A percentile compares a stretch with the other conserved stretches of the same genome.
Conservation (phyloP, 2,797 vertebrate genomes). For the Tragopan temminckii region DNA sequence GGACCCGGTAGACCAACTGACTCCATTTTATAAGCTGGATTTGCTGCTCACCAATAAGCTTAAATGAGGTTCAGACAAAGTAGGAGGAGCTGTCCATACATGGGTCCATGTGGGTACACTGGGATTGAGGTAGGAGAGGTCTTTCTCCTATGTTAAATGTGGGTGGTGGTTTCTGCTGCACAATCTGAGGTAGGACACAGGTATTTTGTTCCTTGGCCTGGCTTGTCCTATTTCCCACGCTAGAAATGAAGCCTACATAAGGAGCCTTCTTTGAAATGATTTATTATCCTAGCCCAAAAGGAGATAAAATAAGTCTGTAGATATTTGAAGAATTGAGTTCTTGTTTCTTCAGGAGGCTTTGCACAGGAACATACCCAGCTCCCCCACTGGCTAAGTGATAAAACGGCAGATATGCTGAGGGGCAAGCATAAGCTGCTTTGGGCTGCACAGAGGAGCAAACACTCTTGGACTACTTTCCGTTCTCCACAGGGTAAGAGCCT, state of each 20-base stretch:
- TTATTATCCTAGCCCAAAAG: background rate
- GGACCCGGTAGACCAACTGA: background rate
- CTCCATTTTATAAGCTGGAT: background rate
- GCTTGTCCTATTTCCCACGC: background rate
- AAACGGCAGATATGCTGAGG: background rate
- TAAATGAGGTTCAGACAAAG: background rate
- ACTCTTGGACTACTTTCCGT: background rate
- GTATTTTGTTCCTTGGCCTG: background rate
- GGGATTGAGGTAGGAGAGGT: background rate
- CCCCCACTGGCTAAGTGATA: accelerated
- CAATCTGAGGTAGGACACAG: accelerated
- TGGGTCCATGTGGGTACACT: background rate
- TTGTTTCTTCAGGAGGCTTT: background rate
- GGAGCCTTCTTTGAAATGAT: background rate
- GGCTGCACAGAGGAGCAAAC: background rate
- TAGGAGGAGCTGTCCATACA: background rate
- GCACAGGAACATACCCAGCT: accelerated
- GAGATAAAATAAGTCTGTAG: background rate
- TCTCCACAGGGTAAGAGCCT: background rate
- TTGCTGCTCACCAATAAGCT: background rate
- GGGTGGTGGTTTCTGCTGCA: background rate
- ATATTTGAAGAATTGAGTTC: background rate
- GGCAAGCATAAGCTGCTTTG: background rate
- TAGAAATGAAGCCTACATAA: background rate
- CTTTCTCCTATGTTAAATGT: background rate